Evolutionary conservation across 2,113 vertebrate genomes (phyloP).

Genomic region (Sphyrna mokarran): DNA sequence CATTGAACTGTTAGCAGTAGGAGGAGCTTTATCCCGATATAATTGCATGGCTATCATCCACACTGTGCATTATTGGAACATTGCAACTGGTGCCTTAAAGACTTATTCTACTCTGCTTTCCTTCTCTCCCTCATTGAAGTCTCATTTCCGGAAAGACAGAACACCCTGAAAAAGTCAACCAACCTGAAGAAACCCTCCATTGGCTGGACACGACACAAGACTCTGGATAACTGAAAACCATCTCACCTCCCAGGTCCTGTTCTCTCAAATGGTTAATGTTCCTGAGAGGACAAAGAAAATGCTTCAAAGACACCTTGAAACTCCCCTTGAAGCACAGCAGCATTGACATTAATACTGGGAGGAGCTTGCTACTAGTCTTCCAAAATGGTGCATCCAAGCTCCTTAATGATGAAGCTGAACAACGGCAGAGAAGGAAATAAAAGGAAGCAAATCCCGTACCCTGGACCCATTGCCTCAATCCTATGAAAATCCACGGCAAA

Average conservation of each 20-base stretch:
- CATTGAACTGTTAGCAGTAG: no score
- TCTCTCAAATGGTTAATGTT: neutral
- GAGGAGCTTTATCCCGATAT: no score
- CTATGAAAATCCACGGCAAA: neutral
- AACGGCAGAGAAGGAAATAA: neutral
- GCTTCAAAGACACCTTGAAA: neutral
- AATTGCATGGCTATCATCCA: no score
- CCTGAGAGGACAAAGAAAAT: neutral
- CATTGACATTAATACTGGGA: neutral
- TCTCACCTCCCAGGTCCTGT: neutral
- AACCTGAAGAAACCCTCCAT: neutral
- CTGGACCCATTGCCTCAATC: neutral
- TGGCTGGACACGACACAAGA: neutral
- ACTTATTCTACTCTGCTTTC: no score
- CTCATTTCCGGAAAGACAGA: no score
- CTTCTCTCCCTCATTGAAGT: no score
- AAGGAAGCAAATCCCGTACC: neutral
- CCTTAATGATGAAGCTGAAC: neutral
- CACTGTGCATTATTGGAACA: no score
- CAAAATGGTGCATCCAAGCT: neutral
- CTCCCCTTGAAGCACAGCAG: neutral
- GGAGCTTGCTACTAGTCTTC: neutral
- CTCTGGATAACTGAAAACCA: neutral
- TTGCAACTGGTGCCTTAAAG: no score
- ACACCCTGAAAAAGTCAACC: no score